A percentile compares a stretch with the other conserved stretches of the same genome.
Conservation (phyloP, 2,113 vertebrate species). For the Silurus glanis region DNA sequence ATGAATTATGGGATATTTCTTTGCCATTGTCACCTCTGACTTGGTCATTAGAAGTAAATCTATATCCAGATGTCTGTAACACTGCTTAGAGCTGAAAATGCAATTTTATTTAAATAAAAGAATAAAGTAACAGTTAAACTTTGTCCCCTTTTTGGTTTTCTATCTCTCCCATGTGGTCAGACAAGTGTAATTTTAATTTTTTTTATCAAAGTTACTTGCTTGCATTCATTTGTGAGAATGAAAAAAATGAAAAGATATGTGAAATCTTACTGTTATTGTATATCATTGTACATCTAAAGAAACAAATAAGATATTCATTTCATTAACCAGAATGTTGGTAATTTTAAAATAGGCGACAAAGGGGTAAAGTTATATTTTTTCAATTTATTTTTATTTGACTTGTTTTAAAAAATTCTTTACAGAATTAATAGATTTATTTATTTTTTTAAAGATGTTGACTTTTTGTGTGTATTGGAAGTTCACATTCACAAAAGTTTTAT, state of each 20-base stretch:
- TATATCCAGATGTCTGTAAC: background rate
- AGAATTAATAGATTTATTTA: background rate
- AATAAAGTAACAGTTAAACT: constrained; percentile 56
- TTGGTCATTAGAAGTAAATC: background rate
- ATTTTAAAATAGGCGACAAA: background rate
- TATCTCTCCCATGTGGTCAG: constrained; percentile 52
- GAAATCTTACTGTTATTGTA: constrained; percentile 14
- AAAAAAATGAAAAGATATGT: constrained; percentile 24
- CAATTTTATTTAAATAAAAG: background rate
- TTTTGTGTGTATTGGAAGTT: background rate
- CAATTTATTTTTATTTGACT: background rate
- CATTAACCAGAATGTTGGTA: background rate
- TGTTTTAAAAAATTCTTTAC: background rate
- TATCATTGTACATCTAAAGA: constrained; percentile 19
- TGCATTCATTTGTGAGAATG: constrained; percentile 6
- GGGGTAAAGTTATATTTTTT: background rate
- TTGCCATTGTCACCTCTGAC: background rate
- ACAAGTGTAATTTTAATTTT: constrained; percentile 25
- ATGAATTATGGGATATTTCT: background rate
- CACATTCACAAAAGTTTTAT: background rate
- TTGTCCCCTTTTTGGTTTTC: constrained; percentile 56
- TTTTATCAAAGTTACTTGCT: background rate
- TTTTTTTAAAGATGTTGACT: background rate
- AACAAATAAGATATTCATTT: background rate
- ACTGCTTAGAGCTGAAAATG: background rate